phyloP scores from a whole-genome alignment of 2,888 invertebrate species.

The Chymomyza amoena region DNA sequence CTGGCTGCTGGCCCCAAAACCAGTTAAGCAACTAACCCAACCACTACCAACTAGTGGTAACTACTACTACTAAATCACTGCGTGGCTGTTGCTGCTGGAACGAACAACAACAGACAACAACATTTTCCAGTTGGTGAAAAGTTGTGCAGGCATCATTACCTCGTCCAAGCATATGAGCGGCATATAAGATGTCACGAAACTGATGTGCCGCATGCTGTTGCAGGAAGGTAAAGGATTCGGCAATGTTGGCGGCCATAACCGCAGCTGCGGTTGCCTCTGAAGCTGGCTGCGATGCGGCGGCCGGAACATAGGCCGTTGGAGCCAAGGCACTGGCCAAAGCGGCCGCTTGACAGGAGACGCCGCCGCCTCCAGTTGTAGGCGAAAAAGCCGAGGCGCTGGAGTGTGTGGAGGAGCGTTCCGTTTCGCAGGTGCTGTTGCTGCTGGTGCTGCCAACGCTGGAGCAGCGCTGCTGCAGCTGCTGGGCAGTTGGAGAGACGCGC shows the following conservation, averaged over 20 bases:
- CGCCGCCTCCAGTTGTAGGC: slow-evolving; percentile 11
- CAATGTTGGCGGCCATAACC: slow-evolving; percentile 77
- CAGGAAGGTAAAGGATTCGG: slow-evolving; percentile 79
- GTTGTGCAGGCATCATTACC: slow-evolving; percentile 78
- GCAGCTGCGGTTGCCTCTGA: slow-evolving; percentile 56
- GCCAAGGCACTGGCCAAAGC: slow-evolving; percentile 74
- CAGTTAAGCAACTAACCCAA: slow-evolving; percentile 44
- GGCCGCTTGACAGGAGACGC: slow-evolving; percentile 12
- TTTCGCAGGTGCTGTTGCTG: slow-evolving; percentile 76
- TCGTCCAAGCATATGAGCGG: slow-evolving; percentile 83
- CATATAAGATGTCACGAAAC: slow-evolving; percentile 83
- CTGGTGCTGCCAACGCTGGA: slow-evolving; percentile 76
- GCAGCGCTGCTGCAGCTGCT: slow-evolving; percentile 67
- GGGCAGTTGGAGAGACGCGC: slow-evolving; percentile 50
- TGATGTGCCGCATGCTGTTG: slow-evolving; percentile 78
- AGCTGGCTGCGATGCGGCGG: neutral
- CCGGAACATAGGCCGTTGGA: slow-evolving; percentile 48
- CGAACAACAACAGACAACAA: neutral
- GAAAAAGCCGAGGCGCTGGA: slow-evolving; percentile 36
- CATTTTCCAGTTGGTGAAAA: neutral
- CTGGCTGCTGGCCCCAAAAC: slow-evolving; percentile 33
- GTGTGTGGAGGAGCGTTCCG: slow-evolving; percentile 71
- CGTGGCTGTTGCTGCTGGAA: neutral
- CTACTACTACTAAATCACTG: neutral
- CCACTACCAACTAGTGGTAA: neutral